Conservation (phyloP, 2,113 vertebrate species). For the Heteronetta atricapilla region DNA sequence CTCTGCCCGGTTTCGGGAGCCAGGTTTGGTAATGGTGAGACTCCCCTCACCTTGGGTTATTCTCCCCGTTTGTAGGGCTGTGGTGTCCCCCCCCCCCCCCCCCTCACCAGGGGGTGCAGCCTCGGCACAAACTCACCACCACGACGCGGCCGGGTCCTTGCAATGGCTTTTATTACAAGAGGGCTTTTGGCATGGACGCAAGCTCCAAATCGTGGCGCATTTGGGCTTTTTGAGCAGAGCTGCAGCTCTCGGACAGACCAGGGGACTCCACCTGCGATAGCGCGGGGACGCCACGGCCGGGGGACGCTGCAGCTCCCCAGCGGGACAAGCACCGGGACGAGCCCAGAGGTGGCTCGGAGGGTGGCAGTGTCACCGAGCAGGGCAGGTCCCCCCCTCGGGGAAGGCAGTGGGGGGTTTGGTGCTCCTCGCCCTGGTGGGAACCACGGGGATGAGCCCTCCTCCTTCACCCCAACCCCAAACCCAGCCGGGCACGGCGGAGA, state of each 20-base stretch:
- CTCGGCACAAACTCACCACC: background rate
- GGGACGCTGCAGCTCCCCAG: background rate
- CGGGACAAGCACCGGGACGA: background rate
- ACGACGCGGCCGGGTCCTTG: background rate
- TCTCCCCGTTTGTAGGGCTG: background rate
- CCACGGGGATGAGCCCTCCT: background rate
- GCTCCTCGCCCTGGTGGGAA: background rate
- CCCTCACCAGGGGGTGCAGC: background rate
- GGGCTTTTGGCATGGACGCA: background rate
- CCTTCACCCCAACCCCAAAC: background rate
- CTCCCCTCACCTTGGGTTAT: rapidly evolving
- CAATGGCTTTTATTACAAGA: background rate
- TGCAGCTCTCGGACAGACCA: background rate
- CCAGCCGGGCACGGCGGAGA: background rate
- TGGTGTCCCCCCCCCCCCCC: background rate
- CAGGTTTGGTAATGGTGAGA: rapidly evolving
- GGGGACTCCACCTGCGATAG: rapidly evolving
- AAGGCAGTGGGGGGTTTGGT: rapidly evolving
- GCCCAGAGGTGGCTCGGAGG: background rate
- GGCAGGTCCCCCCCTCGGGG: background rate
- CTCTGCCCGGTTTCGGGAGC: background rate
- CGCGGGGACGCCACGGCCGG: rapidly evolving
- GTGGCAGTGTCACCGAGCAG: background rate
- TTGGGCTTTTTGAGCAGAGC: background rate
- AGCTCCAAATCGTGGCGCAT: background rate